Conservation (phyloP, 2,113 vertebrate genomes). For the Camelus dromedarius region DNA sequence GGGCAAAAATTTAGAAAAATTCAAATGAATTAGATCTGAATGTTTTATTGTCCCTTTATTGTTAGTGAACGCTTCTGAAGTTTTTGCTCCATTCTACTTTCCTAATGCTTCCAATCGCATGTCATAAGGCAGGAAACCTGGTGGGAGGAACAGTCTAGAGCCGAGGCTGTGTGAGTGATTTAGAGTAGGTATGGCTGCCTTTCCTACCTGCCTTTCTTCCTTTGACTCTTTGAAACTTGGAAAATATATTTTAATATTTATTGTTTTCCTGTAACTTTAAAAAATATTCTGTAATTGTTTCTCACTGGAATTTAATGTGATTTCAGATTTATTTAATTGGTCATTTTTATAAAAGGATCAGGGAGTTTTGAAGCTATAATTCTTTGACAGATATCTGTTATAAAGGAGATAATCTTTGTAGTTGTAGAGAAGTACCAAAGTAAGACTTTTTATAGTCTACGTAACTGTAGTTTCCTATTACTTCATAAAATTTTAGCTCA, state of each 20-base stretch:
- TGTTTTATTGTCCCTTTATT: conserved; percentile 30
- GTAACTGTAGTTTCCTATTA: background rate
- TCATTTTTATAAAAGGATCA: background rate
- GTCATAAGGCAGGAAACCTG: conserved; percentile 49
- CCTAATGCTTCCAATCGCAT: conserved; percentile 24
- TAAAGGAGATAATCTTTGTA: background rate
- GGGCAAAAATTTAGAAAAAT: conserved; percentile 38
- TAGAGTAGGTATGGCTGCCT: background rate
- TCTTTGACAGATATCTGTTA: background rate
- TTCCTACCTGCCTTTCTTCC: background rate
- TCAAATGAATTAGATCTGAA: background rate
- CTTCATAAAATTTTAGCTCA: conserved; percentile 12
- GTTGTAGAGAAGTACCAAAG: background rate
- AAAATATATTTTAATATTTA: conserved; percentile 34
- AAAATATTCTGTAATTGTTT: conserved; percentile 53
- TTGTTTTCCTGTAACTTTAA: conserved; percentile 49
- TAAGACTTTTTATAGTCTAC: background rate
- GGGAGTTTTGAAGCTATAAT: conserved; percentile 23
- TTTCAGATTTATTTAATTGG: conserved; percentile 15
- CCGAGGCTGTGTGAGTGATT: background rate
- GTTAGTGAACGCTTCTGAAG: conserved; percentile 51
- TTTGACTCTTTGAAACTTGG: conserved; percentile 31
- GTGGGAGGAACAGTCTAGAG: conserved; percentile 46
- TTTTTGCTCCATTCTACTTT: conserved; percentile 55
- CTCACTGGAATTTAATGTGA: conserved; percentile 20